Base-by-base conservation (phyloP, 2,888 invertebrate genomes). In the Spilosoma lubricipeda region DNA sequence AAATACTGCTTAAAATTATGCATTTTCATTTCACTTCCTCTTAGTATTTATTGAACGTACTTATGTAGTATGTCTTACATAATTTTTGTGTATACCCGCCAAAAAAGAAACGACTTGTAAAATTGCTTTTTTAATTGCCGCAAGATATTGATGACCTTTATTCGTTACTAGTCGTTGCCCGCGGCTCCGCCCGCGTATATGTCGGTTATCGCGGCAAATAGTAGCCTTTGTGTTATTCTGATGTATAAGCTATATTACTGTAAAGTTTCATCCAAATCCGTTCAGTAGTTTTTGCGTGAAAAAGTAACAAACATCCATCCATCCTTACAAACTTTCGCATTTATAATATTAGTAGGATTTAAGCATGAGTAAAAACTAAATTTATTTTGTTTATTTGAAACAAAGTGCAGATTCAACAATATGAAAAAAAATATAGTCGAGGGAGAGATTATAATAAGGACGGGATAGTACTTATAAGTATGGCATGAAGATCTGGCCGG, bases 91-190 rank as follows among this genome's bases (percentile, higher is more conserved):
- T 80, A 65, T 74, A 74, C 71, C 68, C 73, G 78, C 73, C 67
- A 80, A 77, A 83, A 83, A 84, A 82, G 82, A 84, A 80, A 84
- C 79, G 68, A 73, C 72, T 73, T 59, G 74, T 77, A 66, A 79
- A 80, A 83, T 84, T 79, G 73, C 74, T 79, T 80, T 80, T 82
- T 77, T 82, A 79, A 82, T 84, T 70, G 70, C 74, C 71, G 77
- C 70, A 69, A 71, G 76, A 80, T 70, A 83, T 76, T 78, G 79
- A 78, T 77, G 80, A 82, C 80, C 79, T 78, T 82, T 84, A 70
- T 9, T 56, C 63, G 30, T 74, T 70, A 77, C 73, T 74, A 67
- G 76, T n/a, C n/a, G n/a, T n/a, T n/a, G n/a, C n/a, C n/a, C n/a
- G n/a, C n/a, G n/a, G n/a, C n/a, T n/a, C n/a, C n/a, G n/a, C n/a